Evolutionary conservation across 2,797 vertebrate genomes (phyloP).

Genomic region (Crenichthys baileyi): DNA sequence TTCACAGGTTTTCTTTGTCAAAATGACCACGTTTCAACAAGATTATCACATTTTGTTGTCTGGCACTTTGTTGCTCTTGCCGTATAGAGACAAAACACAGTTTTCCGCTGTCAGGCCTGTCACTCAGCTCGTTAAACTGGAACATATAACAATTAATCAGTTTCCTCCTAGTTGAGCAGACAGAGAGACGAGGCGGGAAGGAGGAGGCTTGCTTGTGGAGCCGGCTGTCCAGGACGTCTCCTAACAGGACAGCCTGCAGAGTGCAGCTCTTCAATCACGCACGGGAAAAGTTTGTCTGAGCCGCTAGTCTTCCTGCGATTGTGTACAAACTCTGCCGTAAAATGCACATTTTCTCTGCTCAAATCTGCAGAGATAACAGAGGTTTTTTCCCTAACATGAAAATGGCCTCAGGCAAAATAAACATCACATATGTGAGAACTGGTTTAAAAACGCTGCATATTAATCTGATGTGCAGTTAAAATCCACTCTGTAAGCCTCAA

Average conservation of each 20-base stretch:
- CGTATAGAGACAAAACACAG: slow-evolving; percentile 34
- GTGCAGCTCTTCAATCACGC: slow-evolving; percentile 38
- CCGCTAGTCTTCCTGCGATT: slow-evolving; percentile 80
- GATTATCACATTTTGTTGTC: not conserved
- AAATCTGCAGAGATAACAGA: slow-evolving; percentile 31
- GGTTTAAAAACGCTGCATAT: not conserved
- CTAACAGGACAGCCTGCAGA: slow-evolving; percentile 38
- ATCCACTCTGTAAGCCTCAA: not conserved
- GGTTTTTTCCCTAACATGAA: slow-evolving; percentile 19
- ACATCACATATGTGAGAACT: not conserved
- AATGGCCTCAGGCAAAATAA: not conserved
- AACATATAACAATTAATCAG: slow-evolving; percentile 34
- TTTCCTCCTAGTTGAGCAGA: not conserved
- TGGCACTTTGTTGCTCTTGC: slow-evolving; percentile 6
- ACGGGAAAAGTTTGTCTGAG: slow-evolving; percentile 65
- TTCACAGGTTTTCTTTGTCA: not conserved
- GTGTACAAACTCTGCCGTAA: slow-evolving; percentile 63
- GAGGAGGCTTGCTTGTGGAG: slow-evolving; percentile 43
- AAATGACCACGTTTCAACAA: not conserved
- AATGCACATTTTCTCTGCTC: slow-evolving; percentile 36
- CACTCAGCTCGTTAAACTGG: slow-evolving; percentile 26
- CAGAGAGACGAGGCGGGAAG: slow-evolving; percentile 29
- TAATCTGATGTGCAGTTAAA: too few relatives aligned
- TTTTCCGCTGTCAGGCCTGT: slow-evolving; percentile 5
- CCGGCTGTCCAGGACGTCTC: slow-evolving; percentile 38